phyloP scores from a whole-genome alignment of 2,888 invertebrate genomes.

The Cephus runcator region DNA sequence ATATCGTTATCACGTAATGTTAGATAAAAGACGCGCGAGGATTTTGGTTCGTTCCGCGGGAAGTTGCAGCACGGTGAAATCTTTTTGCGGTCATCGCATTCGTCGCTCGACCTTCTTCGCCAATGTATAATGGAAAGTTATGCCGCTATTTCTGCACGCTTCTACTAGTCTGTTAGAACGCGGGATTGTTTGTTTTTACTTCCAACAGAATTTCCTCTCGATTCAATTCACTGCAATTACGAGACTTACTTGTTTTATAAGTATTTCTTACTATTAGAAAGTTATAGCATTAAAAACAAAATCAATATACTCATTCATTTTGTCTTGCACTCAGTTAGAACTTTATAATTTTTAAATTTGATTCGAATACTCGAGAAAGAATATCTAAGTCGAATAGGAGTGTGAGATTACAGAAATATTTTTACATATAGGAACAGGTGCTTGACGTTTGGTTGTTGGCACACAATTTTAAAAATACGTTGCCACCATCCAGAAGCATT shows the following conservation, averaged over 20 bases:
- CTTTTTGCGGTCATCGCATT: conserved; percentile 23
- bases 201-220: background rate
- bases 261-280: background rate
- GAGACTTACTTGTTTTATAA: background rate
- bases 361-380: background rate
- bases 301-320: background rate
- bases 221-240: background rate
- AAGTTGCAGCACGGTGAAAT: background rate
- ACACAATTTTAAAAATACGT: background rate
- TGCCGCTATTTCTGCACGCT: conserved; percentile 44
- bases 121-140: conserved; percentile 46
- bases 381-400: background rate
- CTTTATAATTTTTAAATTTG: background rate
- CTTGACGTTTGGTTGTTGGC: background rate
- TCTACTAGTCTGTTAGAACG: background rate
- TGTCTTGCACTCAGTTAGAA: background rate
- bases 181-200: background rate
- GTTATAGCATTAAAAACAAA: background rate
- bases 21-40: background rate
- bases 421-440: conserved; percentile 2
- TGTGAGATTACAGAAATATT: background rate
- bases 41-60: background rate
- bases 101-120: conserved; percentile 44
- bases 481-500: background rate
- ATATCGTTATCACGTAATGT: background rate